Conservation (phyloP, 2,888 invertebrate genomes). For the Metellina segmentata region DNA sequence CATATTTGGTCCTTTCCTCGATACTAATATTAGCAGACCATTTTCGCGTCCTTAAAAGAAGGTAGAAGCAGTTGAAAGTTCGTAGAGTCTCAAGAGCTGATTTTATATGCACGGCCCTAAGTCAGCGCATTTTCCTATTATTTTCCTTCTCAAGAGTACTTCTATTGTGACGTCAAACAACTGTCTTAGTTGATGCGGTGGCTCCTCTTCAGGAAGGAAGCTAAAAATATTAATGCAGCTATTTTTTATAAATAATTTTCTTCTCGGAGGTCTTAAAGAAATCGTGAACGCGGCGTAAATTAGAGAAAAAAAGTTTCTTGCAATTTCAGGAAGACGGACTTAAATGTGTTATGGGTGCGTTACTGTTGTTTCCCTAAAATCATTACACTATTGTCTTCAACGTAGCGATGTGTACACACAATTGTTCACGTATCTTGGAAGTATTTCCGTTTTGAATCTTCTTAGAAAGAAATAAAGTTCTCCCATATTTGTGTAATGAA, state of each 20-base stretch:
- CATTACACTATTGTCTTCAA: background rate
- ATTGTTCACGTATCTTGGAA: background rate
- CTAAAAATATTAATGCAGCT: conserved; percentile 26
- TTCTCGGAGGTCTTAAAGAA: background rate
- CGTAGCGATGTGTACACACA: background rate
- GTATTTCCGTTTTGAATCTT: background rate
- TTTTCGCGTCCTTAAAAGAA: too few species aligned
- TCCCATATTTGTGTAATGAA: too few species aligned
- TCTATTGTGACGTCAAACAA: background rate
- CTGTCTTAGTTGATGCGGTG: background rate
- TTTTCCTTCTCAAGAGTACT: background rate
- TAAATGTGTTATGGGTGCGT: background rate
- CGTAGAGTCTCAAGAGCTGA: background rate
- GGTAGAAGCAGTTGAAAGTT: too few species aligned
- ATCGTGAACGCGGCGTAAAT: background rate
- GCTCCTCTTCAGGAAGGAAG: conserved; percentile 14
- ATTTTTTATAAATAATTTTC: conserved; percentile 36
- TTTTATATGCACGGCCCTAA: background rate
- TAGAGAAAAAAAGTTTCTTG: background rate
- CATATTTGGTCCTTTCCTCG: too few species aligned
- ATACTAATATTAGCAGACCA: too few species aligned
- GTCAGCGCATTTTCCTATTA: background rate
- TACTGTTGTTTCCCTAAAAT: background rate
- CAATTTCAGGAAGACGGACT: background rate
- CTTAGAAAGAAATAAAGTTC: too few species aligned